Evolutionary conservation across 2,113 vertebrate genomes (phyloP), one percentile per base, ranked within the genome.

Genomic region (Oreochromis spilurus): DNA sequence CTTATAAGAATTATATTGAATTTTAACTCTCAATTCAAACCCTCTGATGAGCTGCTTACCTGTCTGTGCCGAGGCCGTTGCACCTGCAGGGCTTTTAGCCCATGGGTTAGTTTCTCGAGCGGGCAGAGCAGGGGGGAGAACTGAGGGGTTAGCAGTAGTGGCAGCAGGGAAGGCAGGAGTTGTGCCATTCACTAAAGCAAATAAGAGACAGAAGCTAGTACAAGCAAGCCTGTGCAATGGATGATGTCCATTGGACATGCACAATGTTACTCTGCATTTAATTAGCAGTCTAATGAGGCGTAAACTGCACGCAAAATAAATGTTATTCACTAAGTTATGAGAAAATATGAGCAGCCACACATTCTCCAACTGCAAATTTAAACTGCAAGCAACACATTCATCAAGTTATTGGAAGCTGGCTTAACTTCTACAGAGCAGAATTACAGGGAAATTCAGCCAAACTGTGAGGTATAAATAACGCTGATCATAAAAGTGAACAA

Each of bases 71-170:
- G 96, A 92, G 95, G 93, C 95, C 81, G 96, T 96, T 92, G 94
- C 91, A 80, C 91, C 94, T 65, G 95, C 93, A 88, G 97, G 97
- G 95, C 95, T 95, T 94, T 97, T 96, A 92, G 98, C 97, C 99
- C 99, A 99, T 92, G 99, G 99, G 97, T 99, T 99, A 96, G 98
- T 99, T 91, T 99, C 98, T 94, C 98, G 97, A 86, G 98, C 97
- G 85, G 98, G 98, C 92, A 98, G 96, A 89, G 98, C 97, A 87
- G 97, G 96, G 77, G 97, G 95, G 89, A 97, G 95, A 92, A 96
- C 96, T 93, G 98, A 96, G 91, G 97, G 93, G 93, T 94, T 95
- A 89, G 84, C 72, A 17, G 55, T 17, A 54, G 81, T 80, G 48
- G 94, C 95, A 88, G 95, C 93, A 95, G 98, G 96, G 96, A 97